phyloP scores from a whole-genome alignment of 2,797 vertebrate genomes.

The Momotus momota region DNA sequence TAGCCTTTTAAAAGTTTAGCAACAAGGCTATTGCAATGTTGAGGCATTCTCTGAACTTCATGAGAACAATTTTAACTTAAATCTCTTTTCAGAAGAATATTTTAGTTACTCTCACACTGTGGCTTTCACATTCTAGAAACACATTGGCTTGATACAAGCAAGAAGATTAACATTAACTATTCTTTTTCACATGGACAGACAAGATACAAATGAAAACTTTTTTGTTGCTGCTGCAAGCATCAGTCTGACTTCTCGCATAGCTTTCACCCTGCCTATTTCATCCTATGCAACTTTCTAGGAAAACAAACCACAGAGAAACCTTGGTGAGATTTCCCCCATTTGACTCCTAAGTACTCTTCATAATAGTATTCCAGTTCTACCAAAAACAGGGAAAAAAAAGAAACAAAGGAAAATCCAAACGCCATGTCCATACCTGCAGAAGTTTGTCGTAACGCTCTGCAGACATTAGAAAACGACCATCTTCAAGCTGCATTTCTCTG shows the following conservation, averaged over 20 bases:
- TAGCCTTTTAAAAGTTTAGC: background rate
- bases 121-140: background rate
- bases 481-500: constrained; percentile 97
- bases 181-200: background rate
- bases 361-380: background rate
- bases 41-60: background rate
- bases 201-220: background rate
- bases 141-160: background rate
- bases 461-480: constrained; percentile 97
- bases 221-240: background rate
- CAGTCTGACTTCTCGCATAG: background rate
- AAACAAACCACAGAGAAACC: background rate
- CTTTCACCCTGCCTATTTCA: background rate
- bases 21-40: background rate
- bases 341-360: background rate
- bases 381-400: background rate
- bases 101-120: background rate
- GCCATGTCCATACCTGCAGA: constrained; percentile 83
- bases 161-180: background rate
- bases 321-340: background rate
- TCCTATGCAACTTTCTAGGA: background rate
- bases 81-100: background rate
- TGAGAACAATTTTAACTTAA: background rate
- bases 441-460: constrained; percentile 94
- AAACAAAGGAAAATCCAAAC: background rate